These are phyloP conservation scores for Smutsia gigantea DNA, from an alignment of 2,797 vertebrate species.

Conservation along the genomic window DNA sequence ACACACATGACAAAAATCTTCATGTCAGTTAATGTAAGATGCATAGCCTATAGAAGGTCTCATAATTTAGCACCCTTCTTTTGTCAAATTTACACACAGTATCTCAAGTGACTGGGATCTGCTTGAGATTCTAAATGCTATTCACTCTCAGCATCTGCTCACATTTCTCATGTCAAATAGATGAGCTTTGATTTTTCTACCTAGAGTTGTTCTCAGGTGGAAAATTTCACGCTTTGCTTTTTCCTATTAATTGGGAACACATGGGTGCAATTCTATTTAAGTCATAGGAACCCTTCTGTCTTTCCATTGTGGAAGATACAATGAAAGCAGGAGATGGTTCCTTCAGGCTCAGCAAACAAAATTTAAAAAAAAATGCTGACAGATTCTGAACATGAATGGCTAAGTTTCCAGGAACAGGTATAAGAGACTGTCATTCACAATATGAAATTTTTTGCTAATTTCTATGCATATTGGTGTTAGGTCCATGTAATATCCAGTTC, in stretches of 20 bases:
- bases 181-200: neutral
- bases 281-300: neutral
- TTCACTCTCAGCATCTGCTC: neutral
- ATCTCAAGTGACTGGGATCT: neutral
- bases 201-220: neutral
- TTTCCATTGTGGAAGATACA: neutral
- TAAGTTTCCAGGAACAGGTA: neutral
- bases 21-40: neutral
- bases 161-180: neutral
- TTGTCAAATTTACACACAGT: neutral
- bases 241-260: neutral
- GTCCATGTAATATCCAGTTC: neutral
- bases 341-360: neutral
- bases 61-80: neutral
- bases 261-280: neutral
- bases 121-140: neutral
- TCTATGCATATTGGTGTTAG: neutral
- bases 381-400: neutral
- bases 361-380: neutral
- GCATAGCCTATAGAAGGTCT: neutral
- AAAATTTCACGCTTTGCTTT: neutral
- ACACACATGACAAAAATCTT: neutral
- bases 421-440: neutral
- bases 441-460: neutral
- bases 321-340: neutral